Conservation (phyloP, 30 jellyfish, hydroid and myxozoan genomes). For the Aurelia coerulea region DNA sequence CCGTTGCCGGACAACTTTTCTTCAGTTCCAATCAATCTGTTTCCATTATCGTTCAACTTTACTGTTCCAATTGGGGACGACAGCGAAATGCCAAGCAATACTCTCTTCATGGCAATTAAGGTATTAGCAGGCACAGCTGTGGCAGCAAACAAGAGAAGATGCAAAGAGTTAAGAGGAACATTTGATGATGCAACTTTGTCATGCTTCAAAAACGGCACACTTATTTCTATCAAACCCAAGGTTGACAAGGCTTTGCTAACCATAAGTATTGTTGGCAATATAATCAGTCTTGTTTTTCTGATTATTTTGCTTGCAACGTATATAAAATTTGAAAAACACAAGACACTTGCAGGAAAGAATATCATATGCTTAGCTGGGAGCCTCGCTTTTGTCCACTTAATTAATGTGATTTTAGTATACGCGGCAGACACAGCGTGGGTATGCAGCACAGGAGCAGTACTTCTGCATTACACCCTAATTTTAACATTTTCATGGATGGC, state of each 20-base stretch:
- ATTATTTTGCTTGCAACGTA: constrained; percentile 8
- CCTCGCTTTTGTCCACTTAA: constrained; percentile 19
- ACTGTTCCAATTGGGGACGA: not conserved
- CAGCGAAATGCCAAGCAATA: not conserved
- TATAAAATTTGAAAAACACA: constrained; percentile 2
- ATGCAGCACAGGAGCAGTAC: constrained; percentile 39
- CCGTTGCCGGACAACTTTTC: not conserved
- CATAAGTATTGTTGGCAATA: constrained; percentile 18
- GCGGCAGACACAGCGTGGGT: not conserved
- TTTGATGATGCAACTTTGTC: constrained; percentile 23
- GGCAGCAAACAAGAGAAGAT: constrained; percentile 21
- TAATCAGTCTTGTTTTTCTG: constrained; percentile 13
- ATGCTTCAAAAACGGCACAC: constrained; percentile 33
- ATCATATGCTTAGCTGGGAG: constrained; percentile 25
- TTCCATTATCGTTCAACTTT: not conserved
- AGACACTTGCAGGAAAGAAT: constrained; percentile 33
- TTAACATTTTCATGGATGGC: constrained; percentile 67
- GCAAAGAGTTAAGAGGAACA: constrained; percentile 32
- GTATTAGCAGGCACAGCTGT: constrained; percentile 25
- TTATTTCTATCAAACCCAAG: not conserved
- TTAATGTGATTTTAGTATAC: constrained; percentile 2
- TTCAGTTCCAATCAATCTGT: not conserved
- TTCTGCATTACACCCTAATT: constrained; percentile 36
- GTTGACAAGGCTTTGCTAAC: constrained; percentile 9
- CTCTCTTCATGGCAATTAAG: constrained; percentile 43